Evolutionary conservation across 1,140 invertebrate genomes (phyloP), one percentile per base, ranked within the genome.

Genomic region (Conus ventricosus): DNA sequence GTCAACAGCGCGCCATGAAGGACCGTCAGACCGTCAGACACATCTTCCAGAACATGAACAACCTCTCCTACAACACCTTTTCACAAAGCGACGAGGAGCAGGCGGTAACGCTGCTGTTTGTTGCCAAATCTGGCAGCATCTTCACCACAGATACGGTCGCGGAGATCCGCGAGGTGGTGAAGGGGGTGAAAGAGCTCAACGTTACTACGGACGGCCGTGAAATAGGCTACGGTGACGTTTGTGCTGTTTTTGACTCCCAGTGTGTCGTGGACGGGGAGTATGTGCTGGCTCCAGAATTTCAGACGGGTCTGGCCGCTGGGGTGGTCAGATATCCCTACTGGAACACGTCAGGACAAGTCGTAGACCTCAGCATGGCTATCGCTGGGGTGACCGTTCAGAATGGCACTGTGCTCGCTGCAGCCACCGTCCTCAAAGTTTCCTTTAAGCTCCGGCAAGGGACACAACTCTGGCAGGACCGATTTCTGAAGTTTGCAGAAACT

Each of bases 101-200:
- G 4, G 54, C 57, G 23, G 83, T 67, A 4, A 15, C 25, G 11
- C 63, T 84, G 51, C 57, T 84, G 10, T 84, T 84, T 23, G 13
- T 55, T 8, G 39, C 82, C 39, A 84, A 84, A 23, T 55, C 20
- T 84, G 53, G 89, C 15, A 91, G 91, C 88, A 91, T 89, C 17
- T 25, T 87, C 17, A 60, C 8, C 8, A 15, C 57, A 60, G 57
- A 15, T 2, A 15, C 15, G 8, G 15, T 60, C 15, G 15, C 15
- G 15, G 57, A 60, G 57, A 60, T 60, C 57, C 57, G 57, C 15
- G 57, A 15, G 8, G 57, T 60, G 8, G 57, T 60, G 57, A 60
- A 60, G 57, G 57, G 15, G 57, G 57, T 60, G 15, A 60, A 60
- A 60, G 8, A 60, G 4, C 8, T 60, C 15, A 60, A 60, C 57